Evolutionary conservation across 2,797 vertebrate species (phyloP).

Genomic region (Scyliorhinus canicula): DNA sequence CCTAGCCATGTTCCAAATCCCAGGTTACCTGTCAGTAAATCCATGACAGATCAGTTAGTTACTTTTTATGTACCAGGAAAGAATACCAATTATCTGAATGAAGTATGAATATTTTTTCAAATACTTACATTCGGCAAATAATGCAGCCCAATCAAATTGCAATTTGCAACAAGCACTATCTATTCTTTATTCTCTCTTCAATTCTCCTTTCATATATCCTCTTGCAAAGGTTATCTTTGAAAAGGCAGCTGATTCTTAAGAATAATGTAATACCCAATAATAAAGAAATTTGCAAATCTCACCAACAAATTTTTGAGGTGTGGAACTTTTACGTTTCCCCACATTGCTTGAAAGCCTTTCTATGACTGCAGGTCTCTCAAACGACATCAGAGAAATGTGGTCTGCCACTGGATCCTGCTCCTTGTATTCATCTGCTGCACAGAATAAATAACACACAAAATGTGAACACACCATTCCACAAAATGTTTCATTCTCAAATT

Average conservation of each 20-base stretch:
- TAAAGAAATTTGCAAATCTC: conserved; percentile 42
- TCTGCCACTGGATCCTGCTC: conserved; percentile 79
- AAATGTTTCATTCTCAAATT: neutral
- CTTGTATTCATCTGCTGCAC: conserved; percentile 70
- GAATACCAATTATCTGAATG: neutral
- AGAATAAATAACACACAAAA: neutral
- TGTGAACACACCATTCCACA: neutral
- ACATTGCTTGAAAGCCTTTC: conserved; percentile 87
- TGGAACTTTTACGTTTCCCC: conserved; percentile 98
- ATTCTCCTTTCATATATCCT: neutral
- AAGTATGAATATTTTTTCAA: neutral
- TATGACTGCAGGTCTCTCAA: conserved; percentile 91
- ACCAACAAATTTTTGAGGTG: conserved; percentile 99
- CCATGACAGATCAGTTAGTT: neutral
- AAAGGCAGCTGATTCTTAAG: neutral
- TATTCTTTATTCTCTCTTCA: neutral
- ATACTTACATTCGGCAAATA: neutral
- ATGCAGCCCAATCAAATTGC: neutral
- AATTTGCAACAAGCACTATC: neutral
- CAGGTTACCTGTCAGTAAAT: neutral
- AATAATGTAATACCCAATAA: neutral
- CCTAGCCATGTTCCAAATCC: neutral
- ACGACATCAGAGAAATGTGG: conserved; percentile 70
- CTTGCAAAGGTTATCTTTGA: neutral
- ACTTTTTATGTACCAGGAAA: neutral